Conservation (phyloP, 2,888 invertebrate species). For the Caenorhabditis sp. region DNA sequence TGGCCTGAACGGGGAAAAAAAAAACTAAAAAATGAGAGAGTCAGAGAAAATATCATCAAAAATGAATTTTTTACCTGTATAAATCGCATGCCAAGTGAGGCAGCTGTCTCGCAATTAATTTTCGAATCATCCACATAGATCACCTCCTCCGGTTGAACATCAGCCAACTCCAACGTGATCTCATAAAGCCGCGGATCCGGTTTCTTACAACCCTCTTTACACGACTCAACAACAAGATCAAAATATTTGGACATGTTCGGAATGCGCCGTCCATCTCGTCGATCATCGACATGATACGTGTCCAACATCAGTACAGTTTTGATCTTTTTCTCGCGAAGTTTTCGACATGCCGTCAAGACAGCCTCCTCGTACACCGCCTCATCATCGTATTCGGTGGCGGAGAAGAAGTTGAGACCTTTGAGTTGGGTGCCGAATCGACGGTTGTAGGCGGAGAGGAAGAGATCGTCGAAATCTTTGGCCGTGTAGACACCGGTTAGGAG, state of each 20-base stretch:
- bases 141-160: slow-evolving; percentile 32
- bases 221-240: slow-evolving; percentile 36
- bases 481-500: slow-evolving; percentile 39
- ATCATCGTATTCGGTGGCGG: slow-evolving; percentile 38
- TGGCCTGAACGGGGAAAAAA: too few relatives aligned
- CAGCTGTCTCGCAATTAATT: slow-evolving; percentile 38
- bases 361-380: slow-evolving; percentile 44
- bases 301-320: slow-evolving; percentile 40
- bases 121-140: slow-evolving; percentile 45
- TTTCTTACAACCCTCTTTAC: slow-evolving; percentile 41
- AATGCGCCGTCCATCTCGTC: slow-evolving; percentile 35
- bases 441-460: slow-evolving; percentile 34
- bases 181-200: slow-evolving; percentile 31
- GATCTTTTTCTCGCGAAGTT: slow-evolving; percentile 26
- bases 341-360: slow-evolving; percentile 34
- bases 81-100: slow-evolving; percentile 30
- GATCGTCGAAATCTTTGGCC: slow-evolving; percentile 36
- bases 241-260: slow-evolving; percentile 42
- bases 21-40: too few relatives aligned
- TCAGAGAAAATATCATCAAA: too few relatives aligned
- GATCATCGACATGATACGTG: slow-evolving; percentile 41
- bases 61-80: too few relatives aligned
- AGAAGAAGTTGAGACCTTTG: slow-evolving; percentile 37
- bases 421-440: slow-evolving; percentile 23
- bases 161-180: slow-evolving; percentile 24